Evolutionary conservation across 2,888 invertebrate genomes (phyloP), one percentile per base, ranked within the genome.

Genomic region (Dicyrtoma fusca): DNA sequence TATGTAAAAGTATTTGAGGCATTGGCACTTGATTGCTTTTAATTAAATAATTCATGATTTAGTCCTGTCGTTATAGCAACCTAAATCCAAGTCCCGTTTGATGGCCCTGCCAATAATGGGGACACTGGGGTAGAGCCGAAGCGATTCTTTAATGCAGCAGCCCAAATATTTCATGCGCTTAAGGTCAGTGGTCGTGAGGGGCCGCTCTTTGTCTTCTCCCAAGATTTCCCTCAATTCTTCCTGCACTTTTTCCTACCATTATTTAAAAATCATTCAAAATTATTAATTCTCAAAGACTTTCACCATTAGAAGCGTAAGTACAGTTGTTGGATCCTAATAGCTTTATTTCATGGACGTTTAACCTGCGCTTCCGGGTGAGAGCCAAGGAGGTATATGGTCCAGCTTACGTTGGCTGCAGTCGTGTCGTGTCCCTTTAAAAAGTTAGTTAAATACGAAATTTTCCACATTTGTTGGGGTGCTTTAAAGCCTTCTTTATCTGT

Each of bases 151-250:
- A 63, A 84, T 83, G 73, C 83, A 84, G 68, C 81, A 81, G 66
- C 84, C 84, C 23, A 84, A 76, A 74, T 83, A 83, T 68, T 83
- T 83, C 82, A 84, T 82, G 53, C 79, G 78, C 21, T 81, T 79
- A n/a, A 83, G 76, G 76, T 87, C 87, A 34, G 84, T 84, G 74
- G 84, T 82, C 2, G 85, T 84, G 1, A 85, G 82, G 13, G 83
- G 82, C 47, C 85, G 81, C 10, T 84, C 82, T 51, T 78, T 78
- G 25, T 78, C 76, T 26, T 83, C 83, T 75, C 84, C 84, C 79
- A 86, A 85, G 42, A 87, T 82, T 14, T 75, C 74, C n/a, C n/a
- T n/a, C n/a, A n/a, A 88, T 82, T 44, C 45, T 13, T 44, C 45
- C 13, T 44, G 45, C 45, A 44, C 45, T 44, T 44, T n/a, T n/a